These are phyloP conservation scores for Spongia lamella DNA, from an alignment of 37 sponge, comb jelly and placozoan species.

Conservation along the genomic window DNA sequence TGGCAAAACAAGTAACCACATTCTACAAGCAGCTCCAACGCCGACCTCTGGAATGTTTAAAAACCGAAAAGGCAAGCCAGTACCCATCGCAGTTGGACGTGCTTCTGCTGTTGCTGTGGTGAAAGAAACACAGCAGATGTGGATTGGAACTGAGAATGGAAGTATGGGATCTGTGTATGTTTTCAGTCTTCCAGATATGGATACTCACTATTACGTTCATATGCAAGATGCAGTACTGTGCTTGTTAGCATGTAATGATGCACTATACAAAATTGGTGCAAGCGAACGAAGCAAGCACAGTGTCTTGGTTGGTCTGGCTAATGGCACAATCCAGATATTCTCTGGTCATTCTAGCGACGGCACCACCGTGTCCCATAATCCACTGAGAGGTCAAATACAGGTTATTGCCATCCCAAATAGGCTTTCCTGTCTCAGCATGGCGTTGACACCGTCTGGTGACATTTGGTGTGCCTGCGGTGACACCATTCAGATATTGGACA, in stretches of 20 bases:
- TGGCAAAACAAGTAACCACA: constrained; percentile 39
- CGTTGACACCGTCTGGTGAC: constrained; percentile 34
- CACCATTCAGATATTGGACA: constrained; percentile 63
- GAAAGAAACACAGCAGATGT: constrained; percentile 64
- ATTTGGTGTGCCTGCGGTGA: constrained; percentile 77
- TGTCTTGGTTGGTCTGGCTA: constrained; percentile 77
- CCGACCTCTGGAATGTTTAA: constrained; percentile 79
- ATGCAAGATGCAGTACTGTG: constrained; percentile 86
- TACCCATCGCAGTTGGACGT: constrained; percentile 76
- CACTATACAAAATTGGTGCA: constrained; percentile 1
- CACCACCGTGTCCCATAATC: constrained; percentile 48
- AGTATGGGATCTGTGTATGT: constrained; percentile 82
- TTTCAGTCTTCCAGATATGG: constrained; percentile 79
- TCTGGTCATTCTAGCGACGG: constrained; percentile 42
- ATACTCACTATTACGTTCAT: constrained; percentile 70
- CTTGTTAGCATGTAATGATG: constrained; percentile 51
- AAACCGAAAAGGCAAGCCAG: constrained; percentile 59
- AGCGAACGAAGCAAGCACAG: constrained; percentile 40
- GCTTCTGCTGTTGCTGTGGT: constrained; percentile 70
- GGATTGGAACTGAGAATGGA: constrained; percentile 87
- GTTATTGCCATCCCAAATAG: constrained; percentile 27
- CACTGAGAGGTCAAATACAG: constrained; percentile 58
- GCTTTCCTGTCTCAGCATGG: constrained; percentile 62
- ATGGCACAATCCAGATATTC: constrained; percentile 78
- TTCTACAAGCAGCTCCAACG: constrained; percentile 67